Evolutionary conservation across 2,113 vertebrate species (phyloP), one percentile per base, ranked within the genome.

Genomic region (Aspidoscelis tigris): DNA sequence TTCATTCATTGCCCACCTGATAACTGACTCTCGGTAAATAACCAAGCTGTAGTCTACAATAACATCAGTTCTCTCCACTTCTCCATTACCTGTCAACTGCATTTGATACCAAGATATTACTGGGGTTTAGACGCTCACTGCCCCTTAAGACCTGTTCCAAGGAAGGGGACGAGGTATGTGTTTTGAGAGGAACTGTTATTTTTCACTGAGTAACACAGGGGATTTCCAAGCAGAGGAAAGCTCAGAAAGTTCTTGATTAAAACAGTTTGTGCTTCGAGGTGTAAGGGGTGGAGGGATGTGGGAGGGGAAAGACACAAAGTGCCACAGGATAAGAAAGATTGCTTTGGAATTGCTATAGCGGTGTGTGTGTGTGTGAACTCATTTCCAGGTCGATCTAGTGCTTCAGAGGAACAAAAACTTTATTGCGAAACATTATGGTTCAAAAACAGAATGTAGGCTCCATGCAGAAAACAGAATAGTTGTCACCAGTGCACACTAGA

Each of bases 11-110:
- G 55, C 73, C 64, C 61, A 0, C 3, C 5, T 53, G 68, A 53
- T 77, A 78, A 77, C 66, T 50, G 43, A 47, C 26, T 8, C 53
- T 82, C 43, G 72, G n/a, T 72, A 89, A 78, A 86, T 84, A 88
- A 76, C 1, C 86, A 80, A 86, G 70, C 43, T 86, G 24, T 61
- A 14, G 1, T 12, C 44, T 64, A 47, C n/a, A 20, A 66, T 0
- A 24, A 81, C 81, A 73, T 71, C 77, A 76, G 5, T 2, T 8
- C 1, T 55, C 86, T 33, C n/a, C 78, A 39, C n/a, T 53, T 75
- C 4, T 71, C 61, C 0, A 69, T n/a, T 7, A 43, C 82, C 3
- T 73, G 84, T 41, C 53, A 87, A 24, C 0, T 78, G 53, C 24
- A 58, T 18, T 86, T 82, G 76, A 91, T 82, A 55, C 61, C 66